Conservation (phyloP, 2,797 vertebrate genomes). For the Arnoldichthys spilopterus region DNA sequence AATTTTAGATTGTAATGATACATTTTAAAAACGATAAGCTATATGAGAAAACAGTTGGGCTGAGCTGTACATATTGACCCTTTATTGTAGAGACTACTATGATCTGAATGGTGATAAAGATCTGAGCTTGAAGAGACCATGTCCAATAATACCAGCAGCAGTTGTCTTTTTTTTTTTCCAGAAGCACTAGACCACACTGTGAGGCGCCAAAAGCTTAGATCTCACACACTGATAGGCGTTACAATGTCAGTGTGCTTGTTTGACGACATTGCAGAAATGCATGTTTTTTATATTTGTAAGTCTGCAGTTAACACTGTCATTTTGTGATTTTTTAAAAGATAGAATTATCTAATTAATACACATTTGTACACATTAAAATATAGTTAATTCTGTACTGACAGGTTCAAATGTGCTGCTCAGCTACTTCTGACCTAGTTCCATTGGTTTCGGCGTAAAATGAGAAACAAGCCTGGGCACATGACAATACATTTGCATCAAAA, state of each 20-base stretch:
- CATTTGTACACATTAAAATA: no score
- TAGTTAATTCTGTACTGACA: no score
- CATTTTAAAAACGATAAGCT: no score
- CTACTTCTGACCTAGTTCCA: no score
- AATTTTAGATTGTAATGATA: no score
- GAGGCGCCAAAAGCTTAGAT: not conserved
- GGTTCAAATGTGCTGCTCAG: no score
- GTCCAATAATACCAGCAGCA: not conserved
- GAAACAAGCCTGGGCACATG: no score
- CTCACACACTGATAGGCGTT: constrained; percentile 14
- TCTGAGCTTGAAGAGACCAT: not conserved
- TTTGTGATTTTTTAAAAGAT: no score
- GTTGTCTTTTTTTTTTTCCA: not conserved
- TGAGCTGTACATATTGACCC: constrained; percentile 8
- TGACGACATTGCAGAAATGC: not conserved
- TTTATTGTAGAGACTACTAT: constrained; percentile 10
- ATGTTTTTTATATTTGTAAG: not conserved
- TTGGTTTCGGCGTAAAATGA: no score
- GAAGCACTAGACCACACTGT: constrained; percentile 7
- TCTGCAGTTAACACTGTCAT: no score
- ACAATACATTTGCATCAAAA: no score
- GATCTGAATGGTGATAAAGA: constrained; percentile 24
- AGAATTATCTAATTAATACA: no score
- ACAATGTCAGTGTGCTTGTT: not conserved
- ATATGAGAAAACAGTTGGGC: constrained; percentile 7